These are phyloP conservation scores for Hystrix brachyura DNA, from an alignment of 2,113 vertebrate genomes.

Conservation along the genomic window DNA sequence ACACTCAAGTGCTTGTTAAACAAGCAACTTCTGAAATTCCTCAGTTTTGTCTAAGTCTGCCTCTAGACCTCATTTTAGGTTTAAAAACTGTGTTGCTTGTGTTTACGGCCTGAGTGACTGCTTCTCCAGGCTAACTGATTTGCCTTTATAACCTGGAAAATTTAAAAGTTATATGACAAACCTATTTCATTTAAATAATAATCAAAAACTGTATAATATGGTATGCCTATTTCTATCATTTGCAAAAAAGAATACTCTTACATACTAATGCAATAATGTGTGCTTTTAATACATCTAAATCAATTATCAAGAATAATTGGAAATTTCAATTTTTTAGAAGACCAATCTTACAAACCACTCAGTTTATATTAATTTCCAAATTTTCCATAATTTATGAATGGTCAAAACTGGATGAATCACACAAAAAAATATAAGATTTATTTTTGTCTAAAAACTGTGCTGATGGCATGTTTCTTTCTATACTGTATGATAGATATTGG, in stretches of 20 bases:
- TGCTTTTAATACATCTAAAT: slow-evolving; percentile 9
- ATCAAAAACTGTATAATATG: background rate
- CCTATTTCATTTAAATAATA: background rate
- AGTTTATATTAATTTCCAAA: slow-evolving; percentile 39
- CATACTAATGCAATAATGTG: background rate
- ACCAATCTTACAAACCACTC: background rate
- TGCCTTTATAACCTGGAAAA: background rate
- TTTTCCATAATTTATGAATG: background rate
- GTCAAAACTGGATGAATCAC: slow-evolving; percentile 8
- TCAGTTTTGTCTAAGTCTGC: background rate
- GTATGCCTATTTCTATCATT: background rate
- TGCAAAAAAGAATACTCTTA: slow-evolving; percentile 24
- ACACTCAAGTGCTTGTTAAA: background rate
- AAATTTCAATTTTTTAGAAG: background rate
- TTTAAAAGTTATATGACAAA: background rate
- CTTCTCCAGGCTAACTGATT: background rate
- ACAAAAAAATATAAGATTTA: background rate
- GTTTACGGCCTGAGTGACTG: background rate
- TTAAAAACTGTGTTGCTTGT: background rate
- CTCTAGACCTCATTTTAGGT: background rate
- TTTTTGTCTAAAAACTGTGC: slow-evolving; percentile 10
- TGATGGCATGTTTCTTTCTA: slow-evolving; percentile 23
- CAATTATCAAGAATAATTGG: background rate
- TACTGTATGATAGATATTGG: background rate
- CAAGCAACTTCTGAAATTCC: background rate